Evolutionary conservation across 2,797 vertebrate genomes (phyloP).

Genomic region (Lepidocolaptes lacrymiger): DNA sequence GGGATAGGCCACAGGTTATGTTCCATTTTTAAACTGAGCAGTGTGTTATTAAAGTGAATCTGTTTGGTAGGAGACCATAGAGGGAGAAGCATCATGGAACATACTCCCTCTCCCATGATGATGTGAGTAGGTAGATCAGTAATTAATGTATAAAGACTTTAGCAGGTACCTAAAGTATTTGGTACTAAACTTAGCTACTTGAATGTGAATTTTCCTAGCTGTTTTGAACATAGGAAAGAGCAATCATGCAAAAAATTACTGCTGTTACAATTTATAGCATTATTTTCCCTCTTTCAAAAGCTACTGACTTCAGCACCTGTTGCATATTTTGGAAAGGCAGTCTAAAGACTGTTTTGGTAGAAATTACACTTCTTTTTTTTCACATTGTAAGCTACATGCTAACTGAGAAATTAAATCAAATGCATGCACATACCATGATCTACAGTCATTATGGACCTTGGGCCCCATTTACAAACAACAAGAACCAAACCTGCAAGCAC

Average conservation of each 20-base stretch:
- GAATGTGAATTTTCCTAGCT: fast-evolving
- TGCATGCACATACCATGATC: fast-evolving
- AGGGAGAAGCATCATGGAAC: background rate
- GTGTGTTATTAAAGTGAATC: fast-evolving
- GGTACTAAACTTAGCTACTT: background rate
- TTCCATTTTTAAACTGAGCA: background rate
- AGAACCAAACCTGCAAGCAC: background rate
- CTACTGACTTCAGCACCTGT: background rate
- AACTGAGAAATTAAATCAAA: background rate
- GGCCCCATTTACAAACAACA: background rate
- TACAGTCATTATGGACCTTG: background rate
- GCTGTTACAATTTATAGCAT: background rate
- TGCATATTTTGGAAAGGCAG: background rate
- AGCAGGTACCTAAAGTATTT: background rate
- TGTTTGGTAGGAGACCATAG: background rate
- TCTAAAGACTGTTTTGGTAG: background rate
- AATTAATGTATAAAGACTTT: background rate
- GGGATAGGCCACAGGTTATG: background rate
- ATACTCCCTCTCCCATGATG: background rate
- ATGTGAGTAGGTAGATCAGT: background rate
- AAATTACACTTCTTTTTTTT: background rate
- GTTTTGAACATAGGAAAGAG: background rate
- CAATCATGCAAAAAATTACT: background rate
- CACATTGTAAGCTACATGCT: background rate
- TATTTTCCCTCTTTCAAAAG: background rate